Conservation (phyloP, 2,888 invertebrate genomes). For the Drosophila neotestacea region DNA sequence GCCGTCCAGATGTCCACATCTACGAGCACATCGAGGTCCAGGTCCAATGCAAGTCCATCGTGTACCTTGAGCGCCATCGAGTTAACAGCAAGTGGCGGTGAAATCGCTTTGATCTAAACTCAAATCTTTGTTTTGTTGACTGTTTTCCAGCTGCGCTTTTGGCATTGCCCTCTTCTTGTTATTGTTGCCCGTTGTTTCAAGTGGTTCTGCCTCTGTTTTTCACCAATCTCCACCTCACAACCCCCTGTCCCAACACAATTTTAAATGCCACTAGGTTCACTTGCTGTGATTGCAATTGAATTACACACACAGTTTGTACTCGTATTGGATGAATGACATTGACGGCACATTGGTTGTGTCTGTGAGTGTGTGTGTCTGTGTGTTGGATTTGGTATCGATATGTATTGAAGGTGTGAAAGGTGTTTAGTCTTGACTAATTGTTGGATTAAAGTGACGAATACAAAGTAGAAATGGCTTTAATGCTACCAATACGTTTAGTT, state of each 20-base stretch:
- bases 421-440: slow-evolving; percentile 83
- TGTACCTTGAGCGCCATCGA: slow-evolving; percentile 78
- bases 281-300: slow-evolving; percentile 77
- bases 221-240: slow-evolving; percentile 17
- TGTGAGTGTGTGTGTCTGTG: slow-evolving; percentile 11
- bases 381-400: slow-evolving; percentile 47
- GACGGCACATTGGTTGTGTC: slow-evolving; percentile 38
- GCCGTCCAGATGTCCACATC: slow-evolving; percentile 12
- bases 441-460: slow-evolving; percentile 72
- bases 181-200: slow-evolving; percentile 53
- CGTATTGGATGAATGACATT: slow-evolving; percentile 69
- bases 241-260: slow-evolving; percentile 32
- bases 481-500: slow-evolving; percentile 8
- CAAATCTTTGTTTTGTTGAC: slow-evolving; percentile 75
- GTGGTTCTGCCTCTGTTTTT: slow-evolving; percentile 49
- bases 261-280: slow-evolving; percentile 78
- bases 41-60: slow-evolving; percentile 61
- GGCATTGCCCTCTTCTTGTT: slow-evolving; percentile 66
- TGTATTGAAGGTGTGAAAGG: slow-evolving; percentile 76
- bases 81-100: slow-evolving; percentile 77
- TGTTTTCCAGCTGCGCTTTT: slow-evolving; percentile 70
- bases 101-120: slow-evolving; percentile 77
- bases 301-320: slow-evolving; percentile 43
- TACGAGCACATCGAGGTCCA: slow-evolving; percentile 26
- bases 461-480: slow-evolving; percentile 53